Evolutionary conservation across 2,797 vertebrate species (phyloP).

Genomic region (Gallinago nigripennis): DNA sequence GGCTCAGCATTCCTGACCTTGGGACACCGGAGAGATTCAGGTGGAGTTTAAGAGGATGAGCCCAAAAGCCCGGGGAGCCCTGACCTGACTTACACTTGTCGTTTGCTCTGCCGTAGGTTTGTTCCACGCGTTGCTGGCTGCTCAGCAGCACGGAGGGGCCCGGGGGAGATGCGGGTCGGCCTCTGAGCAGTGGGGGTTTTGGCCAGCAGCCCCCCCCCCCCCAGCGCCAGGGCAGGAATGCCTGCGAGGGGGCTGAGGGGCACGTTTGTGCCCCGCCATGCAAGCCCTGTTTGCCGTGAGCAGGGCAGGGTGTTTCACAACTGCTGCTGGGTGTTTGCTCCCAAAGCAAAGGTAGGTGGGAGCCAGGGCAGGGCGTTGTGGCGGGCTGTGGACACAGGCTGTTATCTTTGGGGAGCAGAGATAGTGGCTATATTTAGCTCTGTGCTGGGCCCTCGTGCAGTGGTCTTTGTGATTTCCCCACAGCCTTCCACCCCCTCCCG

Average conservation of each 20-base stretch:
- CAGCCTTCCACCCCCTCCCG: neutral
- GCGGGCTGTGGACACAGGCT: conserved; percentile 1
- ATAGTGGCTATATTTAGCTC: conserved; percentile 60
- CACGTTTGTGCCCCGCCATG: rapidly evolving
- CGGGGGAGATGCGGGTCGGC: rapidly evolving
- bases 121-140: rapidly evolving
- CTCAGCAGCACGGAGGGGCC: rapidly evolving
- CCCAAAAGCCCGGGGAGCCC: neutral
- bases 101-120: neutral
- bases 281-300: neutral
- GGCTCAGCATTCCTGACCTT: rapidly evolving
- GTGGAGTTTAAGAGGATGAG: neutral
- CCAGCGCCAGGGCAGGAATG: rapidly evolving
- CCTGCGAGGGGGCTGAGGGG: neutral
- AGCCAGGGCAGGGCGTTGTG: neutral
- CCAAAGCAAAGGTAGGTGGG: conserved; percentile 47
- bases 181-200: neutral
- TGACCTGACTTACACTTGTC: rapidly evolving
- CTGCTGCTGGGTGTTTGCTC: neutral
- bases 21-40: neutral
- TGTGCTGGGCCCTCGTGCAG: neutral
- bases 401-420: conserved; percentile 33
- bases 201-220: neutral
- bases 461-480: conserved; percentile 20
- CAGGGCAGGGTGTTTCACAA: neutral